These are phyloP conservation scores for Xanthorhoe designata DNA, from an alignment of 2,888 invertebrate species.

Conservation along the genomic window DNA sequence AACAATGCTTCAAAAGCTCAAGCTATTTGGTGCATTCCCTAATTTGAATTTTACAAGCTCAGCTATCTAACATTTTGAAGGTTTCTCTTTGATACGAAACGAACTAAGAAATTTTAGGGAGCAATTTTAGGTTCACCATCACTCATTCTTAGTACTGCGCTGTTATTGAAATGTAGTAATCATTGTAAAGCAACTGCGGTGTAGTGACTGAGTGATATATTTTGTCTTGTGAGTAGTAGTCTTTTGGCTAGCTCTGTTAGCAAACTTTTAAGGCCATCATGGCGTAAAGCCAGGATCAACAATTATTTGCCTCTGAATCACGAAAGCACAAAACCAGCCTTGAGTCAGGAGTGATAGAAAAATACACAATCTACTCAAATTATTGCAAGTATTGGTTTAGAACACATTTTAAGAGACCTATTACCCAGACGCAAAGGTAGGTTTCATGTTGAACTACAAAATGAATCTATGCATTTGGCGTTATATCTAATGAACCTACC, in stretches of 20 bases:
- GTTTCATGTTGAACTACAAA: not conserved
- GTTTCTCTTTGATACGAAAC: not conserved
- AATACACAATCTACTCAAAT: too few species aligned
- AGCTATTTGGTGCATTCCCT: constrained; percentile 27
- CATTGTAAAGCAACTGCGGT: too few species aligned
- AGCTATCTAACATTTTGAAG: constrained; percentile 13
- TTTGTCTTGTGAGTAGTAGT: too few species aligned
- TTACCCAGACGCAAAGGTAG: not conserved
- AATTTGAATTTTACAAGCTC: constrained; percentile 26
- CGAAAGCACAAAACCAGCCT: too few species aligned
- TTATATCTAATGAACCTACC: constrained; percentile 26
- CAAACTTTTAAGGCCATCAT: not conserved
- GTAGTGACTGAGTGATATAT: too few species aligned
- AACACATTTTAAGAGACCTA: not conserved
- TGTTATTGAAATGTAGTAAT: too few species aligned
- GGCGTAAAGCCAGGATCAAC: not conserved
- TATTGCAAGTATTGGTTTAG: not conserved
- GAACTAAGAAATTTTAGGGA: not conserved
- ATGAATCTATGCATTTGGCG: not conserved
- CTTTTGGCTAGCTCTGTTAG: too few species aligned
- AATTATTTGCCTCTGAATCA: too few species aligned
- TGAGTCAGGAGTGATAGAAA: too few species aligned
- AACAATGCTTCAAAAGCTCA: constrained; percentile 33
- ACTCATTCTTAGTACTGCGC: too few species aligned
- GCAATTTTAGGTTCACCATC: not conserved